Evolutionary conservation across 2,888 invertebrate genomes (phyloP), one percentile per base, ranked within the genome.

Genomic region (Spilosoma lubricipeda): DNA sequence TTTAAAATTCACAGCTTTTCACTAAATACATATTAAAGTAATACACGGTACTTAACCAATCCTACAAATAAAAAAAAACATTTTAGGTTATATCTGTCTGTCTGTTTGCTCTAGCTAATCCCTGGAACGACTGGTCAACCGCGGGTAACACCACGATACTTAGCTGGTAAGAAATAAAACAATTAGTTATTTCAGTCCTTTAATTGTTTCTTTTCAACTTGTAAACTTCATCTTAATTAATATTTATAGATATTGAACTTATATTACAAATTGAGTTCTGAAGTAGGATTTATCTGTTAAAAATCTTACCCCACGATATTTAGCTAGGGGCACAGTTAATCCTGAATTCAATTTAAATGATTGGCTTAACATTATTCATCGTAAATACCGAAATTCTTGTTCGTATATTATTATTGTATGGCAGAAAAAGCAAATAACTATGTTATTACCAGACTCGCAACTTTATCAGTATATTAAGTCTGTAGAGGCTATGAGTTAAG

Each of bases 271-370:
- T 33, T 52, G 33, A 71, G 71, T 71, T 71, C 63, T 67, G 33
- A 71, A 74, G 67, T 39, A 63, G 71, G 64, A 74, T 64, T 71
- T 67, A 74, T 63, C 67, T 52, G 30, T 71, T 27, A 27, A 83
- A 76, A 69, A 76, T 84, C 73, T 70, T 64, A 77, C 72, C 78
- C 72, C 76, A 76, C 75, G 68, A 27, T 71, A 82, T 82, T 79
- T 67, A 71, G 36, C 52, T 73, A 74, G 74, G 76, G 75, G 76
- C 74, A 71, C 33, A 74, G 77, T 79, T 85, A 78, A 83, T 79
- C 79, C 75, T 77, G 75, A 72, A 80, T 80, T 76, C 79, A 83
- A 85, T 83, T 85, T 77, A 73, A 69, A 78, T 77, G 80, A 83
- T 85, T 82, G 79, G 78, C 74, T 77, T 77, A 77, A 72, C 68